Evolutionary conservation across 2,888 invertebrate species (phyloP), one percentile per base, ranked within the genome.

Genomic region (Plagodis dolabraria): DNA sequence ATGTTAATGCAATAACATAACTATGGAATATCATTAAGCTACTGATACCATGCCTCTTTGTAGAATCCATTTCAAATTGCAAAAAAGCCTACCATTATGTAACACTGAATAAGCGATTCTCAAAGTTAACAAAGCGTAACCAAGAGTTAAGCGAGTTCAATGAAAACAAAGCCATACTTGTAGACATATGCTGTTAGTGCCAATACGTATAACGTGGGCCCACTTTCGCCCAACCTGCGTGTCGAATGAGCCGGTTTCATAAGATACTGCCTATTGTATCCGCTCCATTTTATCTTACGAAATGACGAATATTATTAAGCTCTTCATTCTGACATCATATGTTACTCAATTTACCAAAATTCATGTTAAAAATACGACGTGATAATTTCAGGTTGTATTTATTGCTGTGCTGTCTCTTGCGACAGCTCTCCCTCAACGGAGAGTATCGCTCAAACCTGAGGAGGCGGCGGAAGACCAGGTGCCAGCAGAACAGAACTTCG

Each of bases 141-240:
- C 70, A 74, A 80, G 75, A 75, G 75, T 77, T 72, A 75, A 79
- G 74, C 71, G 76, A 79, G 77, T 74, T 82, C 76, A 87, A 84
- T 84, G 83, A 83, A 85, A 86, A 87, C 86, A 87, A 87, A 85
- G 68, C 72, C 71, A 71, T 77, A 68, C 75, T 76, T 78, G 81
- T 77, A 75, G 76, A 74, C 77, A 80, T 83, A 79, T 71, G 58
- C 63, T 75, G 75, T 77, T 75, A 82, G 76, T 79, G 79, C 72
- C 83, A 77, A 86, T 87, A 82, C 79, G 79, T 80, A 80, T 80
- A 79, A 79, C 76, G 79, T 75, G 60, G 70, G 79, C 79, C 81
- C 79, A 86, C 91, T 92, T 92, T 92, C 91, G 90, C 91, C 89
- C 86, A 85, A 85, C 81, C 82, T 80, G 87, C 84, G 86, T 90